Conservation (phyloP, 2,888 invertebrate species). For the Uropetala carovei region DNA sequence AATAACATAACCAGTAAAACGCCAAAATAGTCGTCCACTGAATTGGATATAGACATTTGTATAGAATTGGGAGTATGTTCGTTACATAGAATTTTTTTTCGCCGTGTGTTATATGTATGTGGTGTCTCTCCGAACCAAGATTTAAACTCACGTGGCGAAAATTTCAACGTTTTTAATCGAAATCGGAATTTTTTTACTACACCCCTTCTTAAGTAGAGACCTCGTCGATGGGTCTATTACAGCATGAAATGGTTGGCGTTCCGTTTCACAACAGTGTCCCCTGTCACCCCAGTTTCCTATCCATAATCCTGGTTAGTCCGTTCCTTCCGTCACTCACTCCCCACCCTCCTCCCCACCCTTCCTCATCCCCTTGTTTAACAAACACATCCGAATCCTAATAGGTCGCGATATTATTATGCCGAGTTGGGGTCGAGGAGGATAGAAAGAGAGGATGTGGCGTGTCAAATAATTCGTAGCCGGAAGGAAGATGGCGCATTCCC, state of each 20-base stretch:
- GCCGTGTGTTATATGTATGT: no score
- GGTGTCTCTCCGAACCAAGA: no score
- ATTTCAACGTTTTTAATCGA: no score
- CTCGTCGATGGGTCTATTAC: no score
- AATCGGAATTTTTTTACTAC: no score
- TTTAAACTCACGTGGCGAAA: no score
- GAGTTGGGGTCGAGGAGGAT: neutral
- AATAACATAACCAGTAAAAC: no score
- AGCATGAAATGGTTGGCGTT: neutral
- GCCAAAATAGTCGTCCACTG: no score
- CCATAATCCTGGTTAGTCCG: neutral
- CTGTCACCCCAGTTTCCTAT: neutral
- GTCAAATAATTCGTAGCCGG: constrained; percentile 8
- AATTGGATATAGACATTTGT: no score
- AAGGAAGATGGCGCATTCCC: neutral
- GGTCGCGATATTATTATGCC: constrained; percentile 41
- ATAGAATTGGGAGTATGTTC: no score
- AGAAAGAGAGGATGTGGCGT: neutral
- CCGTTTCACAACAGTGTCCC: neutral
- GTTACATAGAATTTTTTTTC: no score
- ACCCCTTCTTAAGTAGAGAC: no score
- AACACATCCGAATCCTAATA: constrained; percentile 46
- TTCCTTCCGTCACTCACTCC: neutral
- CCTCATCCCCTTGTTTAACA: constrained; percentile 25
- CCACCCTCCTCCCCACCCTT: neutral